Evolutionary conservation across 2,113 vertebrate genomes (phyloP), one percentile per base, ranked within the genome.

Genomic region (Dunckerocampus dactyliophorus): DNA sequence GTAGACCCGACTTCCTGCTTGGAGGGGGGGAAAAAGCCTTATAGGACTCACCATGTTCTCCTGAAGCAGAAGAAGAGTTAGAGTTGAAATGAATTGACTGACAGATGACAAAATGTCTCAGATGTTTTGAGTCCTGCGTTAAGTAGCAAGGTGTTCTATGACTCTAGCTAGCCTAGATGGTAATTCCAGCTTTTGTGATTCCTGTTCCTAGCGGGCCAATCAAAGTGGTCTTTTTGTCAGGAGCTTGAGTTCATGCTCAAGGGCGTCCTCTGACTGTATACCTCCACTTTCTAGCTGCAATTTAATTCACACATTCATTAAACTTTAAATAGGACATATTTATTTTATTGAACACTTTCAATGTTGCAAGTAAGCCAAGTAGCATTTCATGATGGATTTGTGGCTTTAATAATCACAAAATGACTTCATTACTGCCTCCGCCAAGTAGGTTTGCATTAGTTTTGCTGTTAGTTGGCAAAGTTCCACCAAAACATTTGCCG

Each of bases 221-320:
- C 31, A 42, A 56, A 56, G 34, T 42, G 19, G 54, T 56, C 19
- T 42, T 56, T 42, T 56, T 42, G 54, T 56, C 54, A 56, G 12
- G 37, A 42, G n/a, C 37, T 43, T 43, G 39, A 43, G 13, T 42
- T 42, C 10, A 56, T 56, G 34, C n/a, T 42, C 51, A n/a, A 9
- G 34, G 53, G 53, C 15, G 53, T 56, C 34, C 34, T 43, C 54
- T 21, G 54, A 56, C 54, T 21, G 54, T 42, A 42, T 43, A 56
- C 37, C 34, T 56, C 54, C 54, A 56, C 54, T 56, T 56, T 42
- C 24, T 56, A 8, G 34, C 54, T 56, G 54, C 54, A 56, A 56
- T 55, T 55, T 42, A 56, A 56, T 56, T 21, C 54, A 56, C 31
- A 55, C 19, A 42, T 56, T 56, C 11, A 56, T 56, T 56, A 21